A percentile compares a stretch with the other conserved stretches of the same genome.
phyloP scores from a whole-genome alignment of 2,797 vertebrate genomes.

The Chelon auratus region DNA sequence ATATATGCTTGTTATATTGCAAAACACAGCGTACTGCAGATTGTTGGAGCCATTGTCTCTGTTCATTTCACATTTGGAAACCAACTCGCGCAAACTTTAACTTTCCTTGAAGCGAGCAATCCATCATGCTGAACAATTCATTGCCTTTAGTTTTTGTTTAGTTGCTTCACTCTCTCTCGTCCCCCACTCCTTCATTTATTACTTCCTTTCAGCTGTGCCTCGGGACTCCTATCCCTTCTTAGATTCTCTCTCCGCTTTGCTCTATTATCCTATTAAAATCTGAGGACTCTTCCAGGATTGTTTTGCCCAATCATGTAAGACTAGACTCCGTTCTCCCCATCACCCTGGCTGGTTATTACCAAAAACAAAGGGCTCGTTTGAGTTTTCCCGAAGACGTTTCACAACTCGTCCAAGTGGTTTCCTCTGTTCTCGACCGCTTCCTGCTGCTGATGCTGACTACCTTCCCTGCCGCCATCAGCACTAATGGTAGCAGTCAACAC shows the following conservation, averaged over 20 bases:
- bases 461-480: not conserved
- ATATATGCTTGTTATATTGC: not conserved
- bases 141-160: conserved; percentile 51
- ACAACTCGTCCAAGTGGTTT: not conserved
- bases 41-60: conserved; percentile 14
- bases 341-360: not conserved
- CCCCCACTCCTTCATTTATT: conserved; percentile 48
- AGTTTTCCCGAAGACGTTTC: too few species aligned
- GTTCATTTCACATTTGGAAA: conserved; percentile 29
- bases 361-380: too few species aligned
- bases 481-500: not conserved
- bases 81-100: conserved; percentile 23
- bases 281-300: conserved; percentile 22
- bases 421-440: not conserved
- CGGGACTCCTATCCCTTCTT: conserved; percentile 46
- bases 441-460: conserved; percentile 6
- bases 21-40: not conserved
- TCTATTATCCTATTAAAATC: conserved; percentile 44
- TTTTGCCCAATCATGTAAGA: conserved; percentile 5
- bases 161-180: conserved; percentile 43
- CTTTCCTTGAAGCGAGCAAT: conserved; percentile 44
- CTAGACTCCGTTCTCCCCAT: conserved; percentile 4
- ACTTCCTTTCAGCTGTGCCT: conserved; percentile 48
- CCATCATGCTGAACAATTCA: conserved; percentile 52
- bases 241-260: conserved; percentile 29